phyloP scores from a whole-genome alignment of 2,797 vertebrate species.

The Podarcis lilfordi region DNA sequence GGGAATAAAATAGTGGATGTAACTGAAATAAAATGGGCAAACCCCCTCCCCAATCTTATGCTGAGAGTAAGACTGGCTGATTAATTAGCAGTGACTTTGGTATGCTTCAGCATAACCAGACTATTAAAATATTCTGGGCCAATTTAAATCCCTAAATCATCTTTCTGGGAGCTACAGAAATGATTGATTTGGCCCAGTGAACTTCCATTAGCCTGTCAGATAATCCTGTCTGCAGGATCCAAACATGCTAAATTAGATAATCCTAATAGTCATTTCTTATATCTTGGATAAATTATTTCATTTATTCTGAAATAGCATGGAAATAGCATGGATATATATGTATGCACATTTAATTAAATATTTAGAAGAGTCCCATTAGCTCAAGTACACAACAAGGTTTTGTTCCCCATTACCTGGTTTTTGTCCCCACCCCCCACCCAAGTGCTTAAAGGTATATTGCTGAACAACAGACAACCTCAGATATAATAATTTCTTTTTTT shows the following conservation, averaged over 20 bases:
- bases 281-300: conserved; percentile 24
- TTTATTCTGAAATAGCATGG: conserved; percentile 7
- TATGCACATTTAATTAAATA: conserved; percentile 12
- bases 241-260: conserved; percentile 44
- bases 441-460: background rate
- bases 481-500: background rate
- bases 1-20: background rate
- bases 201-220: conserved; percentile 45
- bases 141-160: conserved; percentile 45
- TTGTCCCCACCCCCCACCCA: background rate
- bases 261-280: conserved; percentile 14
- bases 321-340: background rate
- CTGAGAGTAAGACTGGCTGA: conserved; percentile 17
- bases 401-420: background rate
- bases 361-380: background rate
- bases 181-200: conserved; percentile 36
- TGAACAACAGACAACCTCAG: background rate
- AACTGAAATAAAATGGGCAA: background rate
- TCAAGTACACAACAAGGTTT: background rate
- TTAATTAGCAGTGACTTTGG: conserved; percentile 52
- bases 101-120: conserved; percentile 56
- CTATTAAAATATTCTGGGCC: conserved; percentile 59
- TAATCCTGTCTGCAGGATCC: conserved; percentile 34
- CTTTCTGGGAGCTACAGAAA: conserved; percentile 17
- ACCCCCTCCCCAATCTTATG: background rate